Evolutionary conservation across 1,140 invertebrate genomes (phyloP).

Genomic region (Maconellicoccus hirsutus): DNA sequence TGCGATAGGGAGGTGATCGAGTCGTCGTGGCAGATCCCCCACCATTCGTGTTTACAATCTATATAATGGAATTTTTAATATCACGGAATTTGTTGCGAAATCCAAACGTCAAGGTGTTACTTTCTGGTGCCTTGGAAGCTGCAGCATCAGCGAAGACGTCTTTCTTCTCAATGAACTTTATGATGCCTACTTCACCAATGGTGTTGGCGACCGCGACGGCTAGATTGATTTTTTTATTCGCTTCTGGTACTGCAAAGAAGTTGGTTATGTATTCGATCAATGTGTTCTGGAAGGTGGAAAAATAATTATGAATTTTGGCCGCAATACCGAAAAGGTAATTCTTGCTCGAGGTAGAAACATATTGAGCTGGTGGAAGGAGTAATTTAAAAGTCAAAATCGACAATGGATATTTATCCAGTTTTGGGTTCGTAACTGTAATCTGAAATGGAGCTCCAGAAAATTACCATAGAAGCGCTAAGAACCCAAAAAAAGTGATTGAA

Average conservation of each 20-base stretch:
- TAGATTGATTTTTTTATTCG: neutral
- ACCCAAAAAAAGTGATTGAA: too few species aligned
- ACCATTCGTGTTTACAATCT: constrained; percentile 14
- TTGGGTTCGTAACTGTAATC: neutral
- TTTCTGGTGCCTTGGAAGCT: neutral
- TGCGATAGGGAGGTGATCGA: neutral
- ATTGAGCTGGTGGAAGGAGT: neutral
- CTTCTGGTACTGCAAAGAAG: neutral
- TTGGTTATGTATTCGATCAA: too few species aligned
- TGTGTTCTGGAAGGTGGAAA: too few species aligned
- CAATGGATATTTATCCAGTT: neutral
- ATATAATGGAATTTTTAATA: neutral
- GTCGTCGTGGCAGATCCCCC: neutral
- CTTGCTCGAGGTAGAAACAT: neutral
- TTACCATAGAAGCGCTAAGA: neutral
- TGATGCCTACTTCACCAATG: neutral
- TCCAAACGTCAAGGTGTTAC: neutral
- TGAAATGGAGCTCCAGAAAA: neutral
- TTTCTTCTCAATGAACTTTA: neutral
- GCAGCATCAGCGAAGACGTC: neutral
- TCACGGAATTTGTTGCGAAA: too few species aligned
- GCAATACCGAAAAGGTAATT: neutral
- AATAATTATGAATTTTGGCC: too few species aligned
- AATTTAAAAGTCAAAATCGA: neutral
- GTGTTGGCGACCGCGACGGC: neutral